A percentile compares a stretch with the other conserved stretches of the same genome.
Evolutionary conservation across 2,797 vertebrate genomes (phyloP).

Genomic region (Melanotaenia parkinsoni): DNA sequence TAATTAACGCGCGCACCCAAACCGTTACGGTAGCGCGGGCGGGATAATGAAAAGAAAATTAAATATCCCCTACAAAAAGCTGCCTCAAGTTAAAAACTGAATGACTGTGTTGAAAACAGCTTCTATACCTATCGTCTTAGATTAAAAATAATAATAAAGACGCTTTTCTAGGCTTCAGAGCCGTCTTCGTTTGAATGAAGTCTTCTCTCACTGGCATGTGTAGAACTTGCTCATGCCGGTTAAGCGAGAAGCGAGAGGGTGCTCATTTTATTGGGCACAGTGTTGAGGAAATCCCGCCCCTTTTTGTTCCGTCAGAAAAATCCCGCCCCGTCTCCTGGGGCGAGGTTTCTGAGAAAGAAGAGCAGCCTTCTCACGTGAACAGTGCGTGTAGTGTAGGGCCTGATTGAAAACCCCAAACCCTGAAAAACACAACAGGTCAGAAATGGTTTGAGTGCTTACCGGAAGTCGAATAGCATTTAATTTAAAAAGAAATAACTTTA

Average conservation of each 20-base stretch:
- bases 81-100: neutral
- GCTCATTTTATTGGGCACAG: conserved; percentile 58
- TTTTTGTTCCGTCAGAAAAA: too few species aligned
- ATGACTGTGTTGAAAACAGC: neutral
- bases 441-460: too few species aligned
- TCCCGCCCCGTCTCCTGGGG: too few species aligned
- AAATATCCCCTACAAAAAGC: conserved; percentile 24
- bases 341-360: too few species aligned
- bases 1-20: conserved; percentile 67
- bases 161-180: conserved; percentile 8
- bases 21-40: conserved; percentile 63
- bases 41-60: conserved; percentile 51
- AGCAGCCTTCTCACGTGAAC: conserved; percentile 10
- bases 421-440: too few species aligned
- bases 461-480: too few species aligned
- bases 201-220: conserved; percentile 28
- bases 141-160: neutral
- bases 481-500: too few species aligned
- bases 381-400: neutral
- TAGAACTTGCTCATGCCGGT: conserved; percentile 51
- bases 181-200: conserved; percentile 57
- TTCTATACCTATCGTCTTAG: neutral
- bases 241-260: neutral
- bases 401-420: too few species aligned
- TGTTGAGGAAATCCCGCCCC: conserved; percentile 17